These are phyloP conservation scores for Camponotus pennsylvanicus DNA, from an alignment of 1,140 invertebrate genomes.

Conservation along the genomic window DNA sequence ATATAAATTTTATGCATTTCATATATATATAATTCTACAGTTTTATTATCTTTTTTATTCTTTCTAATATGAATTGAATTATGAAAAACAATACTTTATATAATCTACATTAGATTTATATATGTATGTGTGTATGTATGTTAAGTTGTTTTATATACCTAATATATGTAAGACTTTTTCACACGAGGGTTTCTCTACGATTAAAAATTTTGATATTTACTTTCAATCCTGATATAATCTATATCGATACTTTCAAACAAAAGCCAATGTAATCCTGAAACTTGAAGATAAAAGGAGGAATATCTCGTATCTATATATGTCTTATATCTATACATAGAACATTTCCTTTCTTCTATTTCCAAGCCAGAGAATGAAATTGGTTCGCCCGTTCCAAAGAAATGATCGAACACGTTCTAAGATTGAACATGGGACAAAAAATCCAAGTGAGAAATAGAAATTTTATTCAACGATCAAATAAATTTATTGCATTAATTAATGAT, in stretches of 20 bases:
- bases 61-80: background rate
- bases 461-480: slow-evolving; percentile 35
- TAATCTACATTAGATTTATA: too few relatives aligned
- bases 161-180: background rate
- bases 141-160: background rate
- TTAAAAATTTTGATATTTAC: slow-evolving; percentile 44
- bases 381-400: slow-evolving; percentile 39
- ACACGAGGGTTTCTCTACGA: background rate
- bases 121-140: too few relatives aligned
- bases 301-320: slow-evolving; percentile 32
- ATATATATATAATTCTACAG: background rate
- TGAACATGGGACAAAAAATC: slow-evolving; percentile 43
- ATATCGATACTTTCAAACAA: slow-evolving; percentile 48
- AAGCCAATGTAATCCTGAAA: slow-evolving; percentile 39
- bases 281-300: slow-evolving; percentile 39
- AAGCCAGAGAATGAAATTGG: slow-evolving; percentile 34
- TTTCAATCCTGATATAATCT: slow-evolving; percentile 28
- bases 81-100: background rate
- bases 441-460: background rate
- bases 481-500: slow-evolving; percentile 2
- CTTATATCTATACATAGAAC: slow-evolving; percentile 32
- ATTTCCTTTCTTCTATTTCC: slow-evolving; percentile 40
- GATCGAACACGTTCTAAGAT: slow-evolving; percentile 24
- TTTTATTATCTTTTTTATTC: background rate
- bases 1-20: background rate